Evolutionary conservation across 1,140 invertebrate genomes (phyloP).

Genomic region (Drosophila eugracilis): DNA sequence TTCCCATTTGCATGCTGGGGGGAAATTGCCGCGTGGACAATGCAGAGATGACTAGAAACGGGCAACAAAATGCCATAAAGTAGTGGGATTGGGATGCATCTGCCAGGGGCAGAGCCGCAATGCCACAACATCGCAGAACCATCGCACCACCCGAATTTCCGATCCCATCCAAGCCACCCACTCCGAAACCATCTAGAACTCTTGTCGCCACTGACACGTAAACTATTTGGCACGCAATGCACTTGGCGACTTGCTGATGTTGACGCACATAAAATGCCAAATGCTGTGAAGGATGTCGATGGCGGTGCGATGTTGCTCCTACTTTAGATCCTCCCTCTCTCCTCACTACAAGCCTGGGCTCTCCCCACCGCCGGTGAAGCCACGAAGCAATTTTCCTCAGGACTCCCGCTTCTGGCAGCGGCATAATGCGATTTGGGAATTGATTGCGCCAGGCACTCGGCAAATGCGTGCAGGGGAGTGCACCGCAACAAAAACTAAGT

Average conservation of each 20-base stretch:
- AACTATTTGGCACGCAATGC: conserved; percentile 81
- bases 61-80: conserved; percentile 51
- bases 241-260: conserved; percentile 75
- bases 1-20: conserved; percentile 33
- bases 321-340: conserved; percentile 15
- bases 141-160: conserved; percentile 8
- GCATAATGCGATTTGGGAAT: conserved; percentile 81
- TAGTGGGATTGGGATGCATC: conserved; percentile 27
- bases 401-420: conserved; percentile 35
- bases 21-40: conserved; percentile 39
- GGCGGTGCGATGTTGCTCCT: neutral
- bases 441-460: conserved; percentile 74
- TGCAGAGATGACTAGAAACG: conserved; percentile 33
- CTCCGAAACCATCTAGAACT: conserved; percentile 15
- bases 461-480: conserved; percentile 48
- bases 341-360: neutral
- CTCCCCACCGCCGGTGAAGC: conserved; percentile 17
- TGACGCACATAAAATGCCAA: conserved; percentile 80
- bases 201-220: conserved; percentile 66
- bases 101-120: conserved; percentile 27
- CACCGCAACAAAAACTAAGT: conserved; percentile 3
- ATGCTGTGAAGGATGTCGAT: conserved; percentile 46
- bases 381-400: conserved; percentile 68
- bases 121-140: conserved; percentile 29
- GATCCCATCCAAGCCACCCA: too few relatives aligned